These are phyloP conservation scores for Halcyon senegalensis DNA, from an alignment of 2,113 vertebrate genomes.

Conservation along the genomic window DNA sequence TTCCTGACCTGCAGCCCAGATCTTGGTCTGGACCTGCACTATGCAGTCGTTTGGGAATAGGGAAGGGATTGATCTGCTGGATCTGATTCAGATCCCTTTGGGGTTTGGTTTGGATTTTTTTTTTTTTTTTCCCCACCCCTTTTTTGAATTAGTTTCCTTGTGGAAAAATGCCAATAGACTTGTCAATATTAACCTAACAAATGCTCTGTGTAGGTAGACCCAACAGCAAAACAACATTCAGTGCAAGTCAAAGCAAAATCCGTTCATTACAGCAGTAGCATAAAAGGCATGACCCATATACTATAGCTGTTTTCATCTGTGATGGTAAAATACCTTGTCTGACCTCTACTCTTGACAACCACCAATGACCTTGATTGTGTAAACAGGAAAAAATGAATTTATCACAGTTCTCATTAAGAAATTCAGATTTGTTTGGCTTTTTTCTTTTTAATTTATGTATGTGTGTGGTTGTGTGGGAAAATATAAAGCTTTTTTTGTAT, in stretches of 20 bases:
- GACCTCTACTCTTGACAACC: constrained; percentile 35
- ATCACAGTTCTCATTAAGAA: constrained; percentile 50
- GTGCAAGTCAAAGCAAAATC: background rate
- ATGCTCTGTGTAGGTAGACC: background rate
- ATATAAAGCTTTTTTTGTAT: constrained; percentile 78
- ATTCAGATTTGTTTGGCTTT: constrained; percentile 59
- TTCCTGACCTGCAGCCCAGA: background rate
- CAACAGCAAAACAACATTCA: background rate
- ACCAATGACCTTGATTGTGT: constrained; percentile 40
- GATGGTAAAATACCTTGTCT: constrained; percentile 43
- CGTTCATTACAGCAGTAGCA: background rate
- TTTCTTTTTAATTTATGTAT: constrained; percentile 67
- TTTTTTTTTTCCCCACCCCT: background rate
- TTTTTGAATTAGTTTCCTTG: background rate
- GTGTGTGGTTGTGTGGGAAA: constrained; percentile 69
- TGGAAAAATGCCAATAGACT: background rate
- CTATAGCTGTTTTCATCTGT: constrained; percentile 31
- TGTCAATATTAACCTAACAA: background rate
- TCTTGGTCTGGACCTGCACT: background rate
- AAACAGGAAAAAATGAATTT: constrained; percentile 49
- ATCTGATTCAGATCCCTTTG: background rate
- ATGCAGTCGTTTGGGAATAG: background rate
- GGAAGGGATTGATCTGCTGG: background rate
- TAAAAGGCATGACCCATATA: background rate
- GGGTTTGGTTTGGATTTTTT: background rate